Conservation (phyloP, 2,797 vertebrate species). For the Myripristis murdjan region DNA sequence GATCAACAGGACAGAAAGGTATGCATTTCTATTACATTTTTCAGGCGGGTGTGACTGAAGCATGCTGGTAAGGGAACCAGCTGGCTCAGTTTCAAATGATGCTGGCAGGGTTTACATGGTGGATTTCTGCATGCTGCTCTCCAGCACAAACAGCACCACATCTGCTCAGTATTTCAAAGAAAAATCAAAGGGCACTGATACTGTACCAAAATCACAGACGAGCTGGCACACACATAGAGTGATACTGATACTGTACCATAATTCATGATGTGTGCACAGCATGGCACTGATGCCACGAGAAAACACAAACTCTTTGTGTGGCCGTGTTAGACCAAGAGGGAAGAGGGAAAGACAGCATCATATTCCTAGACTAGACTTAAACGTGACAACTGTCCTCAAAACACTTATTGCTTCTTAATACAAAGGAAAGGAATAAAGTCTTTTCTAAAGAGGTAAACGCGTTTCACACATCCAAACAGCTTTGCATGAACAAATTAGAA, state of each 20-base stretch:
- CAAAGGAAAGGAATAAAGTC: constrained; percentile 7
- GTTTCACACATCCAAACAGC: constrained; percentile 38
- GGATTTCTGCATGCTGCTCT: too few species aligned
- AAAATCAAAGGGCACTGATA: too few species aligned
- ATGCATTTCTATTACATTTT: too few species aligned
- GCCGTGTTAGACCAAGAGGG: constrained; percentile 1
- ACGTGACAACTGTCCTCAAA: constrained; percentile 23
- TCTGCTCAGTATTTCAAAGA: background rate
- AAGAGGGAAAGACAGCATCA: background rate
- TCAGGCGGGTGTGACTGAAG: too few species aligned
- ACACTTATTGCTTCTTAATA: constrained; percentile 26
- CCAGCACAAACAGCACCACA: background rate
- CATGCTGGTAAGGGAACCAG: too few species aligned
- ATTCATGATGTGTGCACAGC: background rate
- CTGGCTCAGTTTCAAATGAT: too few species aligned
- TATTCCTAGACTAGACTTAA: background rate
- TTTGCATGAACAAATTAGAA: constrained; percentile 40
- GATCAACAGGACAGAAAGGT: too few species aligned
- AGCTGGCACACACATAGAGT: too few species aligned
- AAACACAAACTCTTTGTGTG: background rate
- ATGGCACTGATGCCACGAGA: too few species aligned
- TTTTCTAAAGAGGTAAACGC: constrained; percentile 21
- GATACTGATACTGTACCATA: too few species aligned
- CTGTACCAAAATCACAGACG: too few species aligned
- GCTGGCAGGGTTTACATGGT: too few species aligned